phyloP scores from a whole-genome alignment of 1,140 invertebrate genomes.

The Cyrtorhinus lividipennis region DNA sequence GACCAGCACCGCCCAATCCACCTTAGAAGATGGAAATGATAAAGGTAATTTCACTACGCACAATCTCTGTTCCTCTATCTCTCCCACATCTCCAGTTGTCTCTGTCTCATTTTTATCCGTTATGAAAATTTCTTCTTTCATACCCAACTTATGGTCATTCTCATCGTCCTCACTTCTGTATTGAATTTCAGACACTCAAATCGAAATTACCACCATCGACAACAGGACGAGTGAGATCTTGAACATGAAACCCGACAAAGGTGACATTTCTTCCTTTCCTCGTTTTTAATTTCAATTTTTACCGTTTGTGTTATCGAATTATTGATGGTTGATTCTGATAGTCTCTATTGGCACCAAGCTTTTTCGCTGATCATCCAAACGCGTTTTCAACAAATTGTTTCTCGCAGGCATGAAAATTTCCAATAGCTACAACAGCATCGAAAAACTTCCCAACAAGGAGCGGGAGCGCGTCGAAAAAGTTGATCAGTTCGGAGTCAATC shows the following conservation, averaged over 20 bases:
- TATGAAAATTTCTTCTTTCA: neutral
- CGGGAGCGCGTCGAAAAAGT: neutral
- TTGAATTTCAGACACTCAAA: slow-evolving; percentile 11
- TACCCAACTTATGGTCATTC: neutral
- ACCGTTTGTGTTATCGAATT: too few species aligned
- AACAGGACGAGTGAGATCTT: slow-evolving; percentile 4
- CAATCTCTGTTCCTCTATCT: neutral
- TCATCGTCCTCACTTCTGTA: neutral
- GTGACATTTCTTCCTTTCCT: too few species aligned
- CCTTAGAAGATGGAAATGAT: slow-evolving; percentile 15
- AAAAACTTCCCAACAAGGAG: slow-evolving; percentile 5
- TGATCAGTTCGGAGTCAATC: neutral
- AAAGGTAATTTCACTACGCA: slow-evolving; percentile 13
- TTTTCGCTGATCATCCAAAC: too few species aligned
- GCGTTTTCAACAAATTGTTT: neutral
- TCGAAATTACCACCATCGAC: slow-evolving; percentile 11
- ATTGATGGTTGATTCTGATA: too few species aligned
- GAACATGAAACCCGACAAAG: slow-evolving; percentile 4
- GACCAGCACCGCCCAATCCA: slow-evolving; percentile 15
- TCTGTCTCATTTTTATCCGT: neutral
- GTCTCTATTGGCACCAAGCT: too few species aligned
- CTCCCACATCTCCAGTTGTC: neutral
- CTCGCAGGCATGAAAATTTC: neutral
- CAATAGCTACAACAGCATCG: neutral
- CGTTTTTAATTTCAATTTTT: too few species aligned